A percentile compares a stretch with the other conserved stretches of the same genome.
These are phyloP conservation scores for Dicyrtomina minuta DNA, from an alignment of 2,888 invertebrate species.

Conservation along the genomic window DNA sequence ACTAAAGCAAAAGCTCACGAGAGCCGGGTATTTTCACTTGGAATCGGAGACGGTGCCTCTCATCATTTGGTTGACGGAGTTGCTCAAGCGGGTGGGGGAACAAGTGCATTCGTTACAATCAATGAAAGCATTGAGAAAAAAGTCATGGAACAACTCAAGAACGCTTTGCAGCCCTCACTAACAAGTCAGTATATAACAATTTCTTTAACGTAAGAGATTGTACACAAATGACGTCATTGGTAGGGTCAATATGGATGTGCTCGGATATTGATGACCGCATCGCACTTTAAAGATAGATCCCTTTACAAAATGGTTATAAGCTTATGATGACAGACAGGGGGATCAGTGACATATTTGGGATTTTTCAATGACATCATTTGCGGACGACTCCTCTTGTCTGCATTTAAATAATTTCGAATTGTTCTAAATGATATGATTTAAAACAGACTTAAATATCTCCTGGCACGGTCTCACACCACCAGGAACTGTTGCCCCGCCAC, in stretches of 20 bases:
- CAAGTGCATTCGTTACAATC: slow-evolving; percentile 55
- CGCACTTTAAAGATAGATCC: too few relatives aligned
- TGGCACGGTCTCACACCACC: slow-evolving; percentile 5
- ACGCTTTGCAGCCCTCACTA: slow-evolving; percentile 52
- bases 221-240: too few relatives aligned
- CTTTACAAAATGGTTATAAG: too few relatives aligned
- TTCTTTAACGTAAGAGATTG: neutral
- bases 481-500: neutral
- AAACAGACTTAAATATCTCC: neutral
- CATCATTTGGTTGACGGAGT: slow-evolving; percentile 56
- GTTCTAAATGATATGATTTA: neutral
- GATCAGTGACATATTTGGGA: too few relatives aligned
- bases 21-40: slow-evolving; percentile 17
- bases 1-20: slow-evolving; percentile 53
- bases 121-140: slow-evolving; percentile 54
- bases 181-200: slow-evolving; percentile 35
- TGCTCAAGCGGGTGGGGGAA: slow-evolving; percentile 56
- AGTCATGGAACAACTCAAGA: slow-evolving; percentile 53
- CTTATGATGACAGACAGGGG: too few relatives aligned
- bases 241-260: too few relatives aligned
- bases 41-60: too few relatives aligned
- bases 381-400: too few relatives aligned
- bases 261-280: too few relatives aligned
- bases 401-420: neutral
- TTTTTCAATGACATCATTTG: too few relatives aligned